Evolutionary conservation across 1,140 invertebrate genomes (phyloP), one percentile per base, ranked within the genome.

Genomic region (Mya arenaria): DNA sequence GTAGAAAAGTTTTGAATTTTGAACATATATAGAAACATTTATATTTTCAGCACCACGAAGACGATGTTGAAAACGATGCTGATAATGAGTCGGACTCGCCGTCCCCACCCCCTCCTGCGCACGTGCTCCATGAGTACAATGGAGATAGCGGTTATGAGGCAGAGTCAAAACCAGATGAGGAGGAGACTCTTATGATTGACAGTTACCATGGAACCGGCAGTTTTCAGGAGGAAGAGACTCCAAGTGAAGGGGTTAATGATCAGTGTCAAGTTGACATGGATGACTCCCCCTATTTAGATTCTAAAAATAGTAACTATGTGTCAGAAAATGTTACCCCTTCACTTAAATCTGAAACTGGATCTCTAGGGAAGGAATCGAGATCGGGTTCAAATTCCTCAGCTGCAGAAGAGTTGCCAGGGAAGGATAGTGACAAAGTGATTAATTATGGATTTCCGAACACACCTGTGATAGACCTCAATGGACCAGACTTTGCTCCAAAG

Each of bases 61-160:
- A 68, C 56, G 78, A 73, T 68, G 71, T 66, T 17, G 72, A 83
- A 19, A 71, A 72, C 60, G 79, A 82, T n/a, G 68, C 79, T 41
- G 79, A 82, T 58, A 82, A 82, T 36, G 79, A 72, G 41, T 72
- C 79, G 36, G 79, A 82, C 17, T 66, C 72, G 19, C 66, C 60
- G 1, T 66, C 75, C 66, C 75, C 75, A 39, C 78, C 78, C 25
- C 83, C 83, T 19, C 77, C 71, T 30, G 69, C 39, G 15, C 82
- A 84, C 52, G 84, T 74, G 52, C 39, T 71, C 13, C 74, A 72
- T 39, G 88, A 89, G 58, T 81, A 87, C 19, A 89, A 89, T 66
- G 88, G 88, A 0, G 88, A 89, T 79, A 88, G 86, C 52, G 88
- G 88, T 4, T 89, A 89, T 72, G 88, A 89, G 62, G 88, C 88